Evolutionary conservation across 2,797 vertebrate genomes (phyloP).

Genomic region (Galagoides demidoff): DNA sequence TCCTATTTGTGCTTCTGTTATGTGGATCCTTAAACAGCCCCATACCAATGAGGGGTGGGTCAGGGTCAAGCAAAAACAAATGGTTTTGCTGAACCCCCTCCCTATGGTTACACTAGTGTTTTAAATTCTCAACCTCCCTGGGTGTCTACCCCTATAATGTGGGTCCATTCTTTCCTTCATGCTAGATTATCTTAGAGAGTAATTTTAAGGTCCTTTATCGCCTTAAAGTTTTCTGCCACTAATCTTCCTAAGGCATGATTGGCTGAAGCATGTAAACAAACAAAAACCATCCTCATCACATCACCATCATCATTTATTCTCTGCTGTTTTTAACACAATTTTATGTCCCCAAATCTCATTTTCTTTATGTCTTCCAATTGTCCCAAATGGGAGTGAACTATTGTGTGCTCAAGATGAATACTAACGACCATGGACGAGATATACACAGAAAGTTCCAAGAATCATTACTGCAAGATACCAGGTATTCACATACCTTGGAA

Average conservation of each 20-base stretch:
- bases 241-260: neutral
- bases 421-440: neutral
- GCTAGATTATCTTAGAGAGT: neutral
- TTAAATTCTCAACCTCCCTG: neutral
- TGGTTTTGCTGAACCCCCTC: too few species aligned
- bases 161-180: neutral
- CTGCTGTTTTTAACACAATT: neutral
- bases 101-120: too few species aligned
- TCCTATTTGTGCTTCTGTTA: neutral
- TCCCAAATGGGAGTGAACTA: neutral
- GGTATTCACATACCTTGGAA: neutral
- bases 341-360: neutral
- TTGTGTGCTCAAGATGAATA: neutral
- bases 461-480: neutral
- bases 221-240: neutral
- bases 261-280: neutral
- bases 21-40: neutral
- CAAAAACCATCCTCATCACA: neutral
- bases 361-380: neutral
- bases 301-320: neutral
- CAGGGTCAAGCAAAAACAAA: too few species aligned
- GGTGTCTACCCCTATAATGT: accelerated
- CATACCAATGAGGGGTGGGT: too few species aligned
- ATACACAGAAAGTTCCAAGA: neutral
- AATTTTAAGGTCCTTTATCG: neutral